A percentile compares a stretch with the other conserved stretches of the same genome.
Evolutionary conservation across 2,797 vertebrate species (phyloP).

Genomic region (Psittacula echo): DNA sequence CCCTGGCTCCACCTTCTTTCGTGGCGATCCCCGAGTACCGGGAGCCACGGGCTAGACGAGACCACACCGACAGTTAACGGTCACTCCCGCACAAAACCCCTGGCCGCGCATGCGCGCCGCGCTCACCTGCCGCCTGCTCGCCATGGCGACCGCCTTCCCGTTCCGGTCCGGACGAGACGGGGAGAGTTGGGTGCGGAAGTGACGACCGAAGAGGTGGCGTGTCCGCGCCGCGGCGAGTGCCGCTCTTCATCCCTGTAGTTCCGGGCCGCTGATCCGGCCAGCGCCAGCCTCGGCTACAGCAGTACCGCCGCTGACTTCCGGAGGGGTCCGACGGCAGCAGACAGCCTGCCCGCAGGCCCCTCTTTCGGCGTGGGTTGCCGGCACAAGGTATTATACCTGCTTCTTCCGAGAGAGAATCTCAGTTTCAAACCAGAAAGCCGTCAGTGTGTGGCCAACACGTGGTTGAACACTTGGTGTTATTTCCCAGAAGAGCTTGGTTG

Average conservation of each 20-base stretch:
- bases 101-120: not conserved
- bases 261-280: fast-evolving
- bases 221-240: too few species aligned
- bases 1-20: not conserved
- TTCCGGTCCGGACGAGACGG: too few species aligned
- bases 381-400: not conserved
- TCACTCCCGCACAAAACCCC: not conserved
- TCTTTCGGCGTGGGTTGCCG: not conserved
- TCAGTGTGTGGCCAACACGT: not conserved
- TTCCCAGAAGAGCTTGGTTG: not conserved
- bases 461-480: not conserved
- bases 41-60: not conserved
- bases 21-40: not conserved
- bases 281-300: too few species aligned
- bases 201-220: not conserved
- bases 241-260: not conserved
- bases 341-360: not conserved
- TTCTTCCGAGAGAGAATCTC: not conserved
- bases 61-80: fast-evolving
- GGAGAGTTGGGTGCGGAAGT: not conserved
- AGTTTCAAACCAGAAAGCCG: not conserved
- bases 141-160: not conserved
- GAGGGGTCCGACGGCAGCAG: not conserved
- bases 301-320: too few species aligned
- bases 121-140: not conserved